These are phyloP conservation scores for Aphelocoma californica DNA, from an alignment of 2,797 vertebrate genomes.

Conservation along the genomic window DNA sequence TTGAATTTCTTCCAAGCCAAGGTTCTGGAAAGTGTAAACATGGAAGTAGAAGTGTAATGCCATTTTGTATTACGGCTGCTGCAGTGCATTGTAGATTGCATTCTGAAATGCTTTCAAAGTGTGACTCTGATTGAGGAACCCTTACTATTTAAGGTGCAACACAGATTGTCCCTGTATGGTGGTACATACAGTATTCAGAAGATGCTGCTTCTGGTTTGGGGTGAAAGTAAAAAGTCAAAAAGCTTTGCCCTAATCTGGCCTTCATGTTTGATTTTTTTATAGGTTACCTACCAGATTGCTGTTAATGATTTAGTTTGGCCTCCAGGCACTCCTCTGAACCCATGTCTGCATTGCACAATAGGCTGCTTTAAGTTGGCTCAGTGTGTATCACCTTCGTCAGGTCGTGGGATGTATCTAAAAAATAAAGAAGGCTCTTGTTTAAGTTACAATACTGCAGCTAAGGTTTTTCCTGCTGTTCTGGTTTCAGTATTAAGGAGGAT, in stretches of 20 bases:
- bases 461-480: background rate
- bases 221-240: background rate
- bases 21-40: background rate
- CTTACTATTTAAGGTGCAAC: background rate
- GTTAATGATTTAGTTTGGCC: background rate
- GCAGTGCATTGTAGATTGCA: background rate
- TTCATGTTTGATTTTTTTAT: background rate
- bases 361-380: background rate
- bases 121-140: background rate
- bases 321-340: background rate
- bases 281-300: background rate
- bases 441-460: background rate
- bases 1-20: background rate
- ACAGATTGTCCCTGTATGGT: background rate
- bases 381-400: background rate
- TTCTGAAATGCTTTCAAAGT: background rate
- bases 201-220: background rate
- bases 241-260: background rate
- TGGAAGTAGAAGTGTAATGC: background rate
- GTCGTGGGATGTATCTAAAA: background rate
- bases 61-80: background rate
- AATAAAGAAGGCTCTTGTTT: background rate
- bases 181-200: background rate
- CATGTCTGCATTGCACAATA: fast-evolving
- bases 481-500: background rate